A percentile compares a stretch with the other conserved stretches of the same genome.
These are phyloP conservation scores for Helobdella robusta DNA, from an alignment of 2,888 invertebrate species.

Conservation along the genomic window DNA sequence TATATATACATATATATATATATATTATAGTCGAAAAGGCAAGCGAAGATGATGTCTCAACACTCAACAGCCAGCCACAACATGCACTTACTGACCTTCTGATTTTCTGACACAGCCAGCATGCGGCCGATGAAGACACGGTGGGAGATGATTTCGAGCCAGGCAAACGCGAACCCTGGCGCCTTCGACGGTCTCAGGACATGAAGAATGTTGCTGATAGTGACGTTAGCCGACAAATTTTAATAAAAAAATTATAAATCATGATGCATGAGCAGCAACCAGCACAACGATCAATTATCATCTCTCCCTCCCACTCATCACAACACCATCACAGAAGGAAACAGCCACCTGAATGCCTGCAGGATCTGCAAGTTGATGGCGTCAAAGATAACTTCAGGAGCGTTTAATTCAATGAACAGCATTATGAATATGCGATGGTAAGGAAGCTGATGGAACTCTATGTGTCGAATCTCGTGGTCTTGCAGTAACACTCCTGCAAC, in stretches of 20 bases:
- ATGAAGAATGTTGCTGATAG: slow-evolving; percentile 68
- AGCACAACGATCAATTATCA: too few species aligned
- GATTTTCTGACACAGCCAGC: slow-evolving; percentile 64
- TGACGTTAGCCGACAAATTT: slow-evolving; percentile 25
- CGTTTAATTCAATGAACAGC: slow-evolving; percentile 88
- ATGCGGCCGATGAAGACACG: slow-evolving; percentile 87
- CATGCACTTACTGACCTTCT: slow-evolving; percentile 58
- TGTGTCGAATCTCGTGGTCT: slow-evolving; percentile 82
- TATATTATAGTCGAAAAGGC: too few species aligned
- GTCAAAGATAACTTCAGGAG: slow-evolving; percentile 73
- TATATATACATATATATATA: not conserved
- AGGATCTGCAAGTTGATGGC: slow-evolving; percentile 79
- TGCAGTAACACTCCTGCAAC: slow-evolving; percentile 87
- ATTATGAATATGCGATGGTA: slow-evolving; percentile 93
- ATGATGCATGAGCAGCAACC: not conserved
- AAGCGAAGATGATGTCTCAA: too few species aligned
- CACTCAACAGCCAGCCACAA: not conserved
- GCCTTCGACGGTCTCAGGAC: slow-evolving; percentile 82
- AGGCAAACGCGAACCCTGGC: slow-evolving; percentile 93
- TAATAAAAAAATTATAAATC: slow-evolving; percentile 4
- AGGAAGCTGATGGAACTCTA: slow-evolving; percentile 89
- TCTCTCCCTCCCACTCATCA: not conserved
- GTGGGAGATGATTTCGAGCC: slow-evolving; percentile 95
- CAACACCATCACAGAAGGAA: not conserved
- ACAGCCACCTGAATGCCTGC: slow-evolving; percentile 70